Percentiles rank a stretch among this genome's conserved stretches.
Evolutionary conservation across 2,797 vertebrate species (phyloP).

Genomic region (Otus scops): DNA sequence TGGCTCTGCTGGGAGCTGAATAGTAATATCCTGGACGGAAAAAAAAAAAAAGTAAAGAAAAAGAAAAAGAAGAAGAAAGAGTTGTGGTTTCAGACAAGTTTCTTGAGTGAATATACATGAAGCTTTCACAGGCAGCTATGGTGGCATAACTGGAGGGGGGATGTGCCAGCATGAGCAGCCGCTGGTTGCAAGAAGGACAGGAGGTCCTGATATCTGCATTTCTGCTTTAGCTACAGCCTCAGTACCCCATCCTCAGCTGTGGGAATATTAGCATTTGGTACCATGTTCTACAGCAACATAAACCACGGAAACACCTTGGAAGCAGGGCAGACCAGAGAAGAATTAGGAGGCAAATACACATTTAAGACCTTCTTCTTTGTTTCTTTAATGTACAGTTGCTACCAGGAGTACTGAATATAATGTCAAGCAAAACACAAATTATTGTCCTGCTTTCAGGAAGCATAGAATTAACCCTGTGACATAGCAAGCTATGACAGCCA

Average conservation of each 20-base stretch:
- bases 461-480: background rate
- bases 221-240: background rate
- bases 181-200: background rate
- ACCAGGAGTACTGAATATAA: background rate
- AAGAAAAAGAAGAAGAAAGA: background rate
- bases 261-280: background rate
- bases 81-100: background rate
- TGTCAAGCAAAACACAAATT: background rate
- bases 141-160: background rate
- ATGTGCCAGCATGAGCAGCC: background rate
- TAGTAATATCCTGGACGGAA: background rate
- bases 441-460: background rate
- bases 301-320: background rate
- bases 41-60: too few relatives aligned
- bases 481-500: background rate
- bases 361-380: background rate
- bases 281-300: background rate
- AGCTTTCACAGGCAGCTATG: background rate
- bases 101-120: background rate
- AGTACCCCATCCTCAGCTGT: background rate
- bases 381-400: background rate
- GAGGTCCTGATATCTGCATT: background rate
- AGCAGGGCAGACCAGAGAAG: background rate
- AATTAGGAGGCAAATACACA: background rate
- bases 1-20: background rate